These are phyloP conservation scores for Chrysodeixis includens DNA, from an alignment of 2,888 invertebrate species.

Conservation along the genomic window DNA sequence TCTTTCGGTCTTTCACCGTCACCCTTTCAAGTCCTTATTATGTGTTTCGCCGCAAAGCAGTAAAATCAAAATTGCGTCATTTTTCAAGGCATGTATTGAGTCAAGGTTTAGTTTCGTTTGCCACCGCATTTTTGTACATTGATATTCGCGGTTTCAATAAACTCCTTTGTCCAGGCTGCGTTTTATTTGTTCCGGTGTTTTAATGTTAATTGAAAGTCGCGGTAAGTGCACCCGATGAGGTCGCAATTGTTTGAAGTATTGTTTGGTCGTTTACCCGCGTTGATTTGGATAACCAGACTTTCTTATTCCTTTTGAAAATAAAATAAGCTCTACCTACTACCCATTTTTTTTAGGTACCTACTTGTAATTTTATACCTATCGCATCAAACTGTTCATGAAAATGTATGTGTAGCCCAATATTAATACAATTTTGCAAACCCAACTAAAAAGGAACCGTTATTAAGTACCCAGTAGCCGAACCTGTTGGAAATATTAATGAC, in stretches of 20 bases:
- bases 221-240: slow-evolving; percentile 70
- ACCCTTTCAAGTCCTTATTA: slow-evolving; percentile 40
- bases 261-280: slow-evolving; percentile 29
- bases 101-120: slow-evolving; percentile 64
- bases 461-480: background rate
- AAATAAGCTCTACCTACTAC: too few relatives aligned
- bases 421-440: background rate
- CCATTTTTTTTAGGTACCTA: too few relatives aligned
- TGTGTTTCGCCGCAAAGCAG: slow-evolving; percentile 44
- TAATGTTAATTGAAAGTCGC: slow-evolving; percentile 77
- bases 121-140: slow-evolving; percentile 67
- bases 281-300: slow-evolving; percentile 11
- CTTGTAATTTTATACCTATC: too few relatives aligned
- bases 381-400: too few relatives aligned
- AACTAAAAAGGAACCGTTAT: background rate
- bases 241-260: slow-evolving; percentile 60
- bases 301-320: background rate
- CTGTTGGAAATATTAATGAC: background rate
- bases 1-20: slow-evolving; percentile 19
- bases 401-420: too few relatives aligned
- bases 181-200: slow-evolving; percentile 79
- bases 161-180: slow-evolving; percentile 71
- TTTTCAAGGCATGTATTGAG: slow-evolving; percentile 42
- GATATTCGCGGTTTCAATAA: slow-evolving; percentile 72
- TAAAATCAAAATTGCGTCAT: slow-evolving; percentile 50